phyloP scores from a whole-genome alignment of 2,113 vertebrate genomes.

The Aegotheles bennettii region DNA sequence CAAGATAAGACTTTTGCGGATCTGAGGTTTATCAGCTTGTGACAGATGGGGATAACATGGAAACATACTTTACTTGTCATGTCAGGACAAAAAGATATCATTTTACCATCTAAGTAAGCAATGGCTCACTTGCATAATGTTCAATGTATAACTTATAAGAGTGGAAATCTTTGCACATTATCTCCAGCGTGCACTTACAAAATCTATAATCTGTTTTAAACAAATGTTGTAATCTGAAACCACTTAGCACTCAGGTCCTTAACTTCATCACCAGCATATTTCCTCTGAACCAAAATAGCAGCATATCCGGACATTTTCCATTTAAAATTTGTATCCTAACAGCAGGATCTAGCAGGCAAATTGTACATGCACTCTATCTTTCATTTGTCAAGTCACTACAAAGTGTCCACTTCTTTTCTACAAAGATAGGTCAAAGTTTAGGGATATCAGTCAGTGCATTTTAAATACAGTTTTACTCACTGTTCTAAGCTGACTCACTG shows the following conservation, averaged over 20 bases:
- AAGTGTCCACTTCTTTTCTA: background rate
- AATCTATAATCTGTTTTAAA: background rate
- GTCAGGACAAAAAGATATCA: constrained; percentile 41
- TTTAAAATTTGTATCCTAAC: background rate
- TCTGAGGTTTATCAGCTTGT: constrained; percentile 26
- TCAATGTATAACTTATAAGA: background rate
- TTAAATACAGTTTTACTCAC: background rate
- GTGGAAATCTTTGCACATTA: background rate
- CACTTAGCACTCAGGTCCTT: background rate
- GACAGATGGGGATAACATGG: constrained; percentile 23
- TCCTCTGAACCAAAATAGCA: background rate
- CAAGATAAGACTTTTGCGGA: background rate
- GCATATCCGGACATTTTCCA: background rate
- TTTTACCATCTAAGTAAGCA: background rate
- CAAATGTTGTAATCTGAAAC: background rate
- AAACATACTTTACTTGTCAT: background rate
- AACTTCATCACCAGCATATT: background rate
- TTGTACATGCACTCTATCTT: background rate
- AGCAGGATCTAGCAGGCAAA: background rate
- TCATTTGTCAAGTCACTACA: background rate
- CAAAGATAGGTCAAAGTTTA: background rate
- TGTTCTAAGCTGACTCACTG: background rate
- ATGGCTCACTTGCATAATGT: background rate
- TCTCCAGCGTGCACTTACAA: background rate
- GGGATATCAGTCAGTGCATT: background rate